Percentiles rank a stretch among this genome's conserved stretches.
phyloP scores from a whole-genome alignment of 2,113 vertebrate species.

The Notothenia coriiceps region DNA sequence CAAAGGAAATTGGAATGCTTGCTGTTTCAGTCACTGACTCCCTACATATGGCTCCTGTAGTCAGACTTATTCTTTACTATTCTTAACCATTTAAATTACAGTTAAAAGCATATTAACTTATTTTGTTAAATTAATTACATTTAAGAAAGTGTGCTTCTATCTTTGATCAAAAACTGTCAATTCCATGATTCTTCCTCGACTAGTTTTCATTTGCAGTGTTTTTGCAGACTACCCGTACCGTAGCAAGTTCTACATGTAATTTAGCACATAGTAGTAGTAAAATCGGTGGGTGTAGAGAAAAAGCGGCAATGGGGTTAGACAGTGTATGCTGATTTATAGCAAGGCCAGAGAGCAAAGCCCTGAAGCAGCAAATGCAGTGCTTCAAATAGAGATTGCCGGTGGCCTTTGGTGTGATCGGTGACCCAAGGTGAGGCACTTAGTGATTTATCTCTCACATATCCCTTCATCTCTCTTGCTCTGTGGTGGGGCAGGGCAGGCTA shows the following conservation, averaged over 20 bases:
- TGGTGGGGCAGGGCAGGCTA: conserved; percentile 58
- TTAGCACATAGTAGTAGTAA: conserved; percentile 39
- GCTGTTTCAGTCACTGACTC: neutral
- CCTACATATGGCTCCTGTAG: neutral
- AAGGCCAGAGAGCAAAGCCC: conserved; percentile 85
- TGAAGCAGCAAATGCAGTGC: conserved; percentile 85
- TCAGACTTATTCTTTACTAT: neutral
- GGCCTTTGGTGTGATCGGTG: conserved; percentile 86
- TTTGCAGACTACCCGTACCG: neutral
- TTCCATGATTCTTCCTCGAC: neutral
- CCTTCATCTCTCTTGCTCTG: conserved; percentile 80
- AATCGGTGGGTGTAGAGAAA: conserved; percentile 28
- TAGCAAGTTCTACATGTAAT: conserved; percentile 35
- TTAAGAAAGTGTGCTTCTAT: neutral
- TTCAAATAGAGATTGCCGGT: conserved; percentile 88
- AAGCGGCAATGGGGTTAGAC: conserved; percentile 56
- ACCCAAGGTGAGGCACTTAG: conserved; percentile 87
- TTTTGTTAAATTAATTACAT: neutral
- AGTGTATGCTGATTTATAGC: conserved; percentile 86
- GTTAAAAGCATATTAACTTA: neutral
- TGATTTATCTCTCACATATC: conserved; percentile 87
- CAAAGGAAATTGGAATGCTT: neutral
- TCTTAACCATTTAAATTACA: neutral
- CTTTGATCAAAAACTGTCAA: neutral
- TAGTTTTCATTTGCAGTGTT: neutral